Base-by-base conservation (phyloP, 2,888 invertebrate genomes). In the Drosophila anomelani region DNA sequence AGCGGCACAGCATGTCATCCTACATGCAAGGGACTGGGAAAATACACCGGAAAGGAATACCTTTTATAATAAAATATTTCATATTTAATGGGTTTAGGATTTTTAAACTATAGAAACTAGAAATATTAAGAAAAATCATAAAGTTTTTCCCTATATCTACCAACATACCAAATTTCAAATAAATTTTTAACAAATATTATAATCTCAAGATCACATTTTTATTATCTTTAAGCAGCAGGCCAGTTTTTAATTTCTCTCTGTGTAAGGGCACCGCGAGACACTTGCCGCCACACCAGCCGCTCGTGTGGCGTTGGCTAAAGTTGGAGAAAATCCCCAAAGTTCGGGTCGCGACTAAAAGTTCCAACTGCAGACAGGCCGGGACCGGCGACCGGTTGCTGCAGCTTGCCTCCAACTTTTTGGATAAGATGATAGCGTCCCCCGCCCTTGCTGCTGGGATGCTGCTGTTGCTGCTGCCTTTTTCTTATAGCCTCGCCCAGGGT, bases 1-100 rank as follows among this genome's bases (percentile, higher is more conserved):
- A 90, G 87, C 80, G 57, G 76, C 89, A 76, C 87, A 89, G 85
- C 87, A 57, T 78, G 74, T 75, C 76, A 77, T 76, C 79, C 59
- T 29, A 20, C 36, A 36, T 10, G 15, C 2, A 26, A 46, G 43
- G 15, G n/a, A 20, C 5, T 34, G 20, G 32, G 47, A 13, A 20
- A 36, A 8, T 20, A 2, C 58, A 53, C 51, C 10, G 15, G 15
- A 26, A 26, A 38, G 17, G 7, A 29, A 58, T 23, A 7, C 0
- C 0, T n/a, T 2, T 1, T 0, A 4, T 0, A 23, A n/a, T 7
- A 12, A 0, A 23, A 53, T 34, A 34, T 49, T 34, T 20, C 6
- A 29, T 29, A 26, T 10, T 29, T 6, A 2, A 47, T 26, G 26
- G 26, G 4, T 26, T 26, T 0, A 8, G 2, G n/a, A 8, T 20